Base-by-base conservation (phyloP, 2,113 vertebrate genomes). In the Diphyllodes magnificus region DNA sequence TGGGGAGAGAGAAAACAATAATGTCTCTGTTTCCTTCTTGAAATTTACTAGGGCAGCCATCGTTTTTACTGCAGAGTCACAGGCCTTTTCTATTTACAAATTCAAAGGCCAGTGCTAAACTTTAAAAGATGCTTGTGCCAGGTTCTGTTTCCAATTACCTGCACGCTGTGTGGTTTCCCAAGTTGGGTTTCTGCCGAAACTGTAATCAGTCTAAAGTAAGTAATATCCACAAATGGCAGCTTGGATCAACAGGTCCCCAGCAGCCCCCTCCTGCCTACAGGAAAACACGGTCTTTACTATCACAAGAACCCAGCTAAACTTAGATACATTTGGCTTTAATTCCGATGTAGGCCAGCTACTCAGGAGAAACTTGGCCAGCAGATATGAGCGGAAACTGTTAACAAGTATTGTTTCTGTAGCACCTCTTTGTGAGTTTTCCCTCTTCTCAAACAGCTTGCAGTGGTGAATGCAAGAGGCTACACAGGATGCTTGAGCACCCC, bases 111-210 rank as follows among this genome's bases (percentile, higher is more conserved):
- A 23, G 47, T 31, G 22, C 33, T 95, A 66, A 92, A 86, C 37
- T 68, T 73, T 75, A 1, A 4, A 84, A 81, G 60, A 81, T 39
- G 37, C 42, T 86, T 81, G 60, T 63, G 56, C n/a, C 85, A 68
- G 83, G 70, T 59, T 86, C 93, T 96, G 94, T 86, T 95, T 90
- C 76, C 90, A 94, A 95, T 96, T 96, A 96, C 90, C 79, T 96
- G 76, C 85, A 64, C 7, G 9, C 79, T 95, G 88, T 96, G 91
- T 80, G 76, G 88, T 82, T 96, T 94, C 79, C 45, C 40, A 93
- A 94, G 60, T 3, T 13, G 65, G 53, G 31, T 86, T 85, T 88
- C 76, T 92, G 63, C 75, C 73, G 79, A 90, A 93, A 81, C 35
- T 15, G 1, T 86, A 83, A 93, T 90, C 88, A 88, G 28, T 42